Percentiles rank a stretch among this genome's conserved stretches.
phyloP scores from a whole-genome alignment of 2,797 vertebrate genomes.

The Muraenolepis orangiensis region DNA sequence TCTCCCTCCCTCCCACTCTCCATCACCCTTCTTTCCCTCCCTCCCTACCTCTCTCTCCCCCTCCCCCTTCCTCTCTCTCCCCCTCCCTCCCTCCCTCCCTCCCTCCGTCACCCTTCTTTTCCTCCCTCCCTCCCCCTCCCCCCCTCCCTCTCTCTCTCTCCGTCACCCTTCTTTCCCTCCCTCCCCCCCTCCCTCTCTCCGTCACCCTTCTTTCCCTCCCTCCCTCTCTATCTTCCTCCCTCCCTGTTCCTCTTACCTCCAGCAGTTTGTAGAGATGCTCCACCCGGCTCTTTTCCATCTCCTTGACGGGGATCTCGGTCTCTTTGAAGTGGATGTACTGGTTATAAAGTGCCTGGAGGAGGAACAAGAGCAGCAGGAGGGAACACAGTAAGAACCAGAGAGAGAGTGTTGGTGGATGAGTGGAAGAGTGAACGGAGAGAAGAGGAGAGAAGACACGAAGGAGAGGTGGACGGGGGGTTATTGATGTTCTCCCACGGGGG shows the following conservation, averaged over 20 bases:
- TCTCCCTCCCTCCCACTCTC: too few relatives aligned
- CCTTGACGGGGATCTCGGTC: slow-evolving; percentile 89
- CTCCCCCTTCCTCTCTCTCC: too few relatives aligned
- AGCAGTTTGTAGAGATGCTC: slow-evolving; percentile 92
- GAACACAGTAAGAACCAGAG: neutral
- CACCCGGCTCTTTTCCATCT: slow-evolving; percentile 86
- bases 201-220: slow-evolving; percentile 1
- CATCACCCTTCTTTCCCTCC: too few relatives aligned
- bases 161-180: too few relatives aligned
- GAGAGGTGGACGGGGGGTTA: neutral
- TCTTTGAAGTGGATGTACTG: slow-evolving; percentile 99
- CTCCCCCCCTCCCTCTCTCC: neutral
- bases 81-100: too few relatives aligned
- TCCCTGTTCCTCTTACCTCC: slow-evolving; percentile 68
- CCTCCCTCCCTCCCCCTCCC: neutral
- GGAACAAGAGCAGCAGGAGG: neutral
- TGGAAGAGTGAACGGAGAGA: neutral
- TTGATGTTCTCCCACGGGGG: neutral
- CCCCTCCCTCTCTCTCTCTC: neutral
- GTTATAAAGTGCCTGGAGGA: slow-evolving; percentile 95
- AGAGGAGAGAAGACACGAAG: neutral
- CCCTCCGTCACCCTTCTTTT: too few relatives aligned
- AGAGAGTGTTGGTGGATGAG: neutral
- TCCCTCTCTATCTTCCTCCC: slow-evolving; percentile 8
- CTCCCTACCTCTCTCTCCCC: too few relatives aligned